Percentiles rank a stretch among this genome's conserved stretches.
Evolutionary conservation across 1,140 invertebrate genomes (phyloP).

Genomic region (Euura saliciscinereae): DNA sequence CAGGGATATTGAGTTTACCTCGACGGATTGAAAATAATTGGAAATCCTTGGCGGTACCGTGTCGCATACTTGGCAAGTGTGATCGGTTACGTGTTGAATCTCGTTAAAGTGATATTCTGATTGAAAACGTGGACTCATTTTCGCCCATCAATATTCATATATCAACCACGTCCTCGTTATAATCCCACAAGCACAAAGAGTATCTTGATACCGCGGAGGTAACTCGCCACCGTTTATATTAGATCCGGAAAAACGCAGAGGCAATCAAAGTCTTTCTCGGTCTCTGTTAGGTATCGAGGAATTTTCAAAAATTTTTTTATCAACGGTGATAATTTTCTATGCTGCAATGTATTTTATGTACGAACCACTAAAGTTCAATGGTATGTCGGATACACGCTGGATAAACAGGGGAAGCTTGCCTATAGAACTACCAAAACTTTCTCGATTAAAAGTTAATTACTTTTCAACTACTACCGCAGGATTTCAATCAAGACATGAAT

Average conservation of each 20-base stretch:
- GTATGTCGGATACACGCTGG: background rate
- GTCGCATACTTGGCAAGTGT: constrained; percentile 16
- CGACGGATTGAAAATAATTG: constrained; percentile 43
- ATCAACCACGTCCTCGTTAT: too few species aligned
- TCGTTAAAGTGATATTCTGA: background rate
- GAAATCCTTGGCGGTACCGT: constrained; percentile 41
- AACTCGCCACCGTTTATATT: too few species aligned
- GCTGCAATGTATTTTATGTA: background rate
- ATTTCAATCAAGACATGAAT: constrained; percentile 51
- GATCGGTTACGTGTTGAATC: background rate
- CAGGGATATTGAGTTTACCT: constrained; percentile 6
- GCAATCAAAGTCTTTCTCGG: too few species aligned
- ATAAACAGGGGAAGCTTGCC: constrained; percentile 35
- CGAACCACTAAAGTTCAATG: background rate
- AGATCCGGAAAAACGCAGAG: too few species aligned
- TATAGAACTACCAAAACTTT: constrained; percentile 43
- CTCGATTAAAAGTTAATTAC: constrained; percentile 55
- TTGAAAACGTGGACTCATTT: too few species aligned
- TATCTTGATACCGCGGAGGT: too few species aligned
- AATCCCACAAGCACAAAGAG: too few species aligned
- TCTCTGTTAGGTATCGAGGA: background rate
- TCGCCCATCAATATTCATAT: too few species aligned
- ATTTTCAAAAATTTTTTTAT: background rate
- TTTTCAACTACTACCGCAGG: constrained; percentile 47
- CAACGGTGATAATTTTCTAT: background rate